These are phyloP conservation scores for Dicaeum eximium DNA, from an alignment of 2,113 vertebrate genomes.

Conservation along the genomic window DNA sequence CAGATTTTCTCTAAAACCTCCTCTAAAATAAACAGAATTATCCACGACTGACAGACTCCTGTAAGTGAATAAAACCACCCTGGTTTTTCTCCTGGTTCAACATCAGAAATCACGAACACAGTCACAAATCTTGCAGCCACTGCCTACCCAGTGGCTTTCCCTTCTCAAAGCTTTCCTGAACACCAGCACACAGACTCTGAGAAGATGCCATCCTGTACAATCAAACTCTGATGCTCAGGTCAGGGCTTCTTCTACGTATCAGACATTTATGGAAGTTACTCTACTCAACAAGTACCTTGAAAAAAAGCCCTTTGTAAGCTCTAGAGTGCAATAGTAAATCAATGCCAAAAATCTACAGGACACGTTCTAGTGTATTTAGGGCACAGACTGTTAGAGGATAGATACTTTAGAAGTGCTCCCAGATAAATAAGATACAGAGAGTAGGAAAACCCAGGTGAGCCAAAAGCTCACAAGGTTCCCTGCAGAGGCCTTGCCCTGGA, in stretches of 20 bases:
- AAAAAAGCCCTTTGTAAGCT: neutral
- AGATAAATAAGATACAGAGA: neutral
- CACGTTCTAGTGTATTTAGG: neutral
- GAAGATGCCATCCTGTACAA: too few species aligned
- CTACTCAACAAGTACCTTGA: neutral
- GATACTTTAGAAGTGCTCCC: neutral
- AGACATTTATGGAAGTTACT: neutral
- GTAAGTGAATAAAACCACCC: neutral
- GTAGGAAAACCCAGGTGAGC: neutral
- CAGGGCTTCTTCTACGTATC: fast-evolving
- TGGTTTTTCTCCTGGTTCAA: neutral
- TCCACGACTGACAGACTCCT: neutral
- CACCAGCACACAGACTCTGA: neutral
- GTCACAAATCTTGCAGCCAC: neutral
- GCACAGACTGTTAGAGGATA: neutral
- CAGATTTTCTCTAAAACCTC: neutral
- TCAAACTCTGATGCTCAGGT: neutral
- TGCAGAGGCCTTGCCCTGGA: neutral
- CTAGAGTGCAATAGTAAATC: neutral
- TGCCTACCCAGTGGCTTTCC: neutral
- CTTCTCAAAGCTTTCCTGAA: neutral
- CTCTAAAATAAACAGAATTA: neutral
- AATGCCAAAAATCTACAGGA: neutral
- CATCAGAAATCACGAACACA: neutral
- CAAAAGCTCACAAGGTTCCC: neutral